Evolutionary conservation across 1,140 invertebrate genomes (phyloP), one percentile per base, ranked within the genome.

Genomic region (Drosophila serrata): DNA sequence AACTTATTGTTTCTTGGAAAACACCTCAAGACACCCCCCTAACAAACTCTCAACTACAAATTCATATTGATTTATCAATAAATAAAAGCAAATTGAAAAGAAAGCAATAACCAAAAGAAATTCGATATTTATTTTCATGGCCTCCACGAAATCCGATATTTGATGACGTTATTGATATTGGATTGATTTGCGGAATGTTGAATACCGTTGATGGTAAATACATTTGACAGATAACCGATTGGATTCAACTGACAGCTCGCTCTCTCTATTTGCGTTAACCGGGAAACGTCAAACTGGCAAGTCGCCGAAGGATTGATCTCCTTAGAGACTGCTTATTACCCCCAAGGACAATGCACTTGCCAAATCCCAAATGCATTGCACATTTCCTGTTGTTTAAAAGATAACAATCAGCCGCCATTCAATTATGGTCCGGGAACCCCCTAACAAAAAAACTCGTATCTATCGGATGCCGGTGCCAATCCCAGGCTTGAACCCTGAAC

Each of bases 361-460:
- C 74, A 67, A 86, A 46, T 15, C 7, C 22, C 22, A 24, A 24
- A 12, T 51, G 61, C 37, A 86, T 86, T 85, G 67, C 79, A 79
- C 82, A 78, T 64, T 85, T 85, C 82, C 82, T 81, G 70, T 81
- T 86, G 63, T 69, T 27, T 27, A n/a, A 17, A 2, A 45, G 68
- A 79, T 70, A 67, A 39, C 42, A 40, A 77, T 77, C 74, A 33
- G 35, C 53, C 43, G 75, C 56, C 67, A 70, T 70, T 56, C 74
- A 75, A 68, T 68, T 68, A 68, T 48, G 9, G 12, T 27, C 39
- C n/a, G n/a, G 43, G 24, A 29, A 61, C 46, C 17, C 43, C 29
- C 40, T 49, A 39, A 55, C 49, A 46, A 70, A 46, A 70, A 46
- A 46, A 24, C 43, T 46, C 43, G 31, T 70, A 64, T 73, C 55